Percentiles rank a stretch among this genome's conserved stretches.
These are phyloP conservation scores for Carapus acus DNA, from an alignment of 2,797 vertebrate species.

Conservation along the genomic window DNA sequence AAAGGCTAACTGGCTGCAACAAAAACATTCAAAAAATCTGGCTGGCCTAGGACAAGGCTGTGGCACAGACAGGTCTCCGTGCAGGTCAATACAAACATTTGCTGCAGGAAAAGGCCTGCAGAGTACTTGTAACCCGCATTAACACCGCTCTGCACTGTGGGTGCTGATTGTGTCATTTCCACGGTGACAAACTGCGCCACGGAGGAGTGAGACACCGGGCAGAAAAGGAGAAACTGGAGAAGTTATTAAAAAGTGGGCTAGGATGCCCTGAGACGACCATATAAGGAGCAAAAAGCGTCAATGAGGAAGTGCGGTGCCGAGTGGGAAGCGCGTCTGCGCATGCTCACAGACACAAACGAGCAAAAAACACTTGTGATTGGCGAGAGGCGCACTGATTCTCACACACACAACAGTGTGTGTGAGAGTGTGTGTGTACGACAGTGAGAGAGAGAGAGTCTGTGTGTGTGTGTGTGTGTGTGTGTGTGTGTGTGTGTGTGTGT, in stretches of 20 bases:
- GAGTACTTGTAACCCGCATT: background rate
- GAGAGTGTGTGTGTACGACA: no score
- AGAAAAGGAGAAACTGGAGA: slow-evolving; percentile 38
- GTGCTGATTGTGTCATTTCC: fast-evolving
- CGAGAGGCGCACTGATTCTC: no score
- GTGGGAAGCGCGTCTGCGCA: slow-evolving; percentile 84
- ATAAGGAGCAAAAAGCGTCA: slow-evolving; percentile 86
- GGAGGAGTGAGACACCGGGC: background rate
- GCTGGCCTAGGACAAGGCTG: no score
- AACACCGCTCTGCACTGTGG: background rate
- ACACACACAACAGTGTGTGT: no score
- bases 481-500: no score
- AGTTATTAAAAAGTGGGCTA: slow-evolving; percentile 39
- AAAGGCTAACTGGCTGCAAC: background rate
- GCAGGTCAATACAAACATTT: slow-evolving; percentile 10
- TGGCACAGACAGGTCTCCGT: no score
- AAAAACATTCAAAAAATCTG: no score
- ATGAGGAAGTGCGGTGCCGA: slow-evolving; percentile 84
- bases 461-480: no score
- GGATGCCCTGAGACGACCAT: slow-evolving; percentile 80
- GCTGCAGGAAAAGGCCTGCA: slow-evolving; percentile 7
- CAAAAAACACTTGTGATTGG: no score
- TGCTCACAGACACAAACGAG: slow-evolving; percentile 63
- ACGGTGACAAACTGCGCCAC: fast-evolving
- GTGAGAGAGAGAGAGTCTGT: no score